phyloP scores from a whole-genome alignment of 2,113 vertebrate genomes.

The Tyto alba region DNA sequence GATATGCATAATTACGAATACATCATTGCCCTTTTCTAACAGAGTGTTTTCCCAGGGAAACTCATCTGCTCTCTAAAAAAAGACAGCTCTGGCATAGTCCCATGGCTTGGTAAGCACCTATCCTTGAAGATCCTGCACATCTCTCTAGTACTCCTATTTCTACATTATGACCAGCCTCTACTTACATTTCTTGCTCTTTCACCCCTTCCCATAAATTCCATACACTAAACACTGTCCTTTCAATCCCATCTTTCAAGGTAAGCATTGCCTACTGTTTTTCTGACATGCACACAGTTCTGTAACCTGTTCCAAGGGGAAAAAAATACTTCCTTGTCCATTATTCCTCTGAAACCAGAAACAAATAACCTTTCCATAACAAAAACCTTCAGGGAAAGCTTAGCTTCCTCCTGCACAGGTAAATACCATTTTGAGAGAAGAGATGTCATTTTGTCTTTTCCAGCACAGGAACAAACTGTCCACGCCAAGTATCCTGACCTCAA shows the following conservation, averaged over 20 bases:
- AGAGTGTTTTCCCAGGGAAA: conserved; percentile 12
- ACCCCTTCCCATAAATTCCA: background rate
- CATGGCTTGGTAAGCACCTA: background rate
- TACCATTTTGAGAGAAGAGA: background rate
- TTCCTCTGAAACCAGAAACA: background rate
- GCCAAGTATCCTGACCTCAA: background rate
- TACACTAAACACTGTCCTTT: background rate
- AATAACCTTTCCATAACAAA: background rate
- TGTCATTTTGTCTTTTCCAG: background rate
- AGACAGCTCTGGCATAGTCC: background rate
- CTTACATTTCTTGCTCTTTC: background rate
- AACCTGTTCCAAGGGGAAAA: background rate
- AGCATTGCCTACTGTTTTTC: background rate
- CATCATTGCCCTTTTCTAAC: background rate
- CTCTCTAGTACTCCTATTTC: background rate
- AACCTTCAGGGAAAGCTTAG: background rate
- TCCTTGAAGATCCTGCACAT: background rate
- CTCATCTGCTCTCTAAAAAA: background rate
- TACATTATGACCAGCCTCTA: background rate
- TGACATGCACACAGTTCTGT: background rate
- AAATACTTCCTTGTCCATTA: background rate
- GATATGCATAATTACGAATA: background rate
- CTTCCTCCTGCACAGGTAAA: background rate
- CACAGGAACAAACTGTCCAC: background rate
- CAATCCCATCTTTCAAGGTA: background rate